These are phyloP conservation scores for Sesia bembeciformis DNA, from an alignment of 2,888 invertebrate genomes.

Conservation along the genomic window DNA sequence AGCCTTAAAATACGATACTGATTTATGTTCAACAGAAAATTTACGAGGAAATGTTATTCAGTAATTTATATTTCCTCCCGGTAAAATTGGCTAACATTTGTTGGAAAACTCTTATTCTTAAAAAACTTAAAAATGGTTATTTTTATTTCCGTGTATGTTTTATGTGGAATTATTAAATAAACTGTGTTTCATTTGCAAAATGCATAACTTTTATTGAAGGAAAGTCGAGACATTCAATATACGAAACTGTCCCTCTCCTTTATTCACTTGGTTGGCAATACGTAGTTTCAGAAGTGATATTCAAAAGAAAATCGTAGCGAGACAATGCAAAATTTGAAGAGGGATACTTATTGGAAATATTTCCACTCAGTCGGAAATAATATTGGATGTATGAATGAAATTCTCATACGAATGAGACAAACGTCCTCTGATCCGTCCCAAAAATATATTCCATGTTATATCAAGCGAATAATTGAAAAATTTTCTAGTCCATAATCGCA, in stretches of 20 bases:
- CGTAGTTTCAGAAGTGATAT: neutral
- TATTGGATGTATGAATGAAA: conserved; percentile 54
- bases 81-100: no score
- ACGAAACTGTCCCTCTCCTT: neutral
- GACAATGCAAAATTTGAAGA: conserved; percentile 31
- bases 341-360: conserved; percentile 58
- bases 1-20: no score
- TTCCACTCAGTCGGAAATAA: conserved; percentile 52
- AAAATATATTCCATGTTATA: conserved; percentile 9
- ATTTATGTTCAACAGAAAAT: no score
- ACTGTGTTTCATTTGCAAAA: neutral
- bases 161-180: no score
- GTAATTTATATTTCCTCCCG: no score
- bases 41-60: no score
- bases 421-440: conserved; percentile 23
- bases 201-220: neutral
- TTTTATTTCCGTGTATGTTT: no score
- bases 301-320: conserved; percentile 24
- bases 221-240: neutral
- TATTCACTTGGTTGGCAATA: neutral
- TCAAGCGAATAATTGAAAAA: conserved; percentile 38
- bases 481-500: conserved; percentile 3
- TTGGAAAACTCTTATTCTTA: no score
- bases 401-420: conserved; percentile 40
- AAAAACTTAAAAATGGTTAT: no score